phyloP scores from a whole-genome alignment of 2,113 vertebrate genomes.

The Elanoides forficatus region DNA sequence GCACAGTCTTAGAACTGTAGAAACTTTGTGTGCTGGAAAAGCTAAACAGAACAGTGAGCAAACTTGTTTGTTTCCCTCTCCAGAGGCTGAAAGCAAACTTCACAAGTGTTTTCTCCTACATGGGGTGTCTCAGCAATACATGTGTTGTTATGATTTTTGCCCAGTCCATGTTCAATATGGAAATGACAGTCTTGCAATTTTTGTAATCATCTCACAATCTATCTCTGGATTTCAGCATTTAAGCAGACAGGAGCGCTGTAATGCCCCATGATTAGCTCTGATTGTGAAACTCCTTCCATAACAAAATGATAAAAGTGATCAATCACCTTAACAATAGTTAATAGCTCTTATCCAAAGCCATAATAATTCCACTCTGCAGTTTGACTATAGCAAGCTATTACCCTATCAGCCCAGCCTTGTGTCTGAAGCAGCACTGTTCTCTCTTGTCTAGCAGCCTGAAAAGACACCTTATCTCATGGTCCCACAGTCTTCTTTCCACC shows the following conservation, averaged over 20 bases:
- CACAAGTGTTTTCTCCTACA: constrained; percentile 9
- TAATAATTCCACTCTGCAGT: constrained; percentile 26
- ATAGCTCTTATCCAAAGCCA: constrained; percentile 53
- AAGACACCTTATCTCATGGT: background rate
- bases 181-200: constrained; percentile 66
- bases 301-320: constrained; percentile 64
- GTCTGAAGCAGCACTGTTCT: background rate
- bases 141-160: constrained; percentile 23
- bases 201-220: constrained; percentile 67
- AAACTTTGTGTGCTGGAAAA: constrained; percentile 33
- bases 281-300: constrained; percentile 66
- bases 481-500: background rate
- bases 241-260: constrained; percentile 40
- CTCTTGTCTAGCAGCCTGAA: background rate
- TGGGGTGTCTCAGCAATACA: constrained; percentile 27
- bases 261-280: constrained; percentile 62
- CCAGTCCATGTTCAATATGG: constrained; percentile 52
- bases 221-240: constrained; percentile 56
- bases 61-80: constrained; percentile 58
- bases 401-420: constrained; percentile 44
- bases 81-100: constrained; percentile 16
- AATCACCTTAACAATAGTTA: constrained; percentile 71
- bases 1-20: background rate
- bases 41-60: background rate
- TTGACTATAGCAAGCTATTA: constrained; percentile 46